A percentile compares a stretch with the other conserved stretches of the same genome.
phyloP scores from a whole-genome alignment of 2,797 vertebrate genomes.

The Perodicticus potto region DNA sequence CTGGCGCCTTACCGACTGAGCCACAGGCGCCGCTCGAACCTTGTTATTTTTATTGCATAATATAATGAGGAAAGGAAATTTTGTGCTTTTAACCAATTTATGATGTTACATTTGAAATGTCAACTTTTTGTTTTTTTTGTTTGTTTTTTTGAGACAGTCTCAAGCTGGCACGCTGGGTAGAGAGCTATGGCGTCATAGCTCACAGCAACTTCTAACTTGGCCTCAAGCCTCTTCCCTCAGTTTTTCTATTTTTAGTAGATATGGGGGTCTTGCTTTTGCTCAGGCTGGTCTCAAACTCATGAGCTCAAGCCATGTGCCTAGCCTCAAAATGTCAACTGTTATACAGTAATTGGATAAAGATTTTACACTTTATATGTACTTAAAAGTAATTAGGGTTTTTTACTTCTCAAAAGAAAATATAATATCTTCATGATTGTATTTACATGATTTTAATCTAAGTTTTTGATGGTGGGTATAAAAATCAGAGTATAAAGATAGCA shows the following conservation, averaged over 20 bases:
- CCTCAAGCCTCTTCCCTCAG: no score
- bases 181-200: no score
- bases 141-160: no score
- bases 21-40: no score
- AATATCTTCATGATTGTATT: background rate
- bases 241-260: no score
- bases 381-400: background rate
- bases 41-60: slow-evolving; percentile 47
- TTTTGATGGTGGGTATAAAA: background rate
- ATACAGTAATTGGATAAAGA: background rate
- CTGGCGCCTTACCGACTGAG: no score
- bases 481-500: background rate
- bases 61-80: slow-evolving; percentile 15
- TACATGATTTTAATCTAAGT: background rate
- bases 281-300: no score
- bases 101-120: slow-evolving; percentile 35
- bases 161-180: no score
- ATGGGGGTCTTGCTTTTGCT: no score
- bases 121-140: background rate
- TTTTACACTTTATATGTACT: slow-evolving; percentile 25
- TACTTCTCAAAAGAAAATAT: slow-evolving; percentile 13
- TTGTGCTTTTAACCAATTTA: slow-evolving; percentile 18
- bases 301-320: no score
- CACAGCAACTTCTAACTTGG: no score
- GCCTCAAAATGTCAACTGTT: background rate